These are phyloP conservation scores for Gopherus evgoodei DNA, from an alignment of 2,113 vertebrate species.

Conservation along the genomic window DNA sequence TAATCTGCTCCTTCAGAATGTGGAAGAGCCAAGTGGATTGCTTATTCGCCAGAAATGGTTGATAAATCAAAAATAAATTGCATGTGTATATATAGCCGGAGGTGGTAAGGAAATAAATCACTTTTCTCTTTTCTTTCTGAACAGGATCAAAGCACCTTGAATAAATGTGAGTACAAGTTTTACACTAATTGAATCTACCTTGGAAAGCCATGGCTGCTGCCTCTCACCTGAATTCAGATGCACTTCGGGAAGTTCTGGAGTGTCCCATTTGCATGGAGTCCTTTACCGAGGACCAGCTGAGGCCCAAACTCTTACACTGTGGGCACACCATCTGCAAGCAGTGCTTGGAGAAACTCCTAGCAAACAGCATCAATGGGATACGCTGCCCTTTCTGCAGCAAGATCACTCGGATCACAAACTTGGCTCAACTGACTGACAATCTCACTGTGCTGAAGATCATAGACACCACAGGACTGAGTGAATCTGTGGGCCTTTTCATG, in stretches of 20 bases:
- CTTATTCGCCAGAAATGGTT: constrained; percentile 18
- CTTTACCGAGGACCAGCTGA: constrained; percentile 91
- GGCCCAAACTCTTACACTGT: constrained; percentile 95
- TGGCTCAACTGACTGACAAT: constrained; percentile 94
- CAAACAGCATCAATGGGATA: constrained; percentile 94
- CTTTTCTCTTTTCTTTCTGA: constrained; percentile 37
- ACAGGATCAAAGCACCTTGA: constrained; percentile 60
- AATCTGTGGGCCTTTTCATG: constrained; percentile 88
- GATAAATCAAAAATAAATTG: constrained; percentile 60
- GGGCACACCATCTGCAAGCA: constrained; percentile 95
- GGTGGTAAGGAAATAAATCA: constrained; percentile 52
- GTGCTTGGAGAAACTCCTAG: constrained; percentile 95
- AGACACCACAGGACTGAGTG: constrained; percentile 87
- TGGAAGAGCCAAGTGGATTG: constrained; percentile 19
- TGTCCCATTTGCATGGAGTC: constrained; percentile 98
- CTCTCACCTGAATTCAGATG: constrained; percentile 89
- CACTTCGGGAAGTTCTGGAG: constrained; percentile 94
- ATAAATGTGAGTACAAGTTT: constrained; percentile 34
- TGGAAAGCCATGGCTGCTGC: constrained; percentile 83
- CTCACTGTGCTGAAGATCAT: constrained; percentile 96
- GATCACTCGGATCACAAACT: constrained; percentile 91
- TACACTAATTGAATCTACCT: background rate
- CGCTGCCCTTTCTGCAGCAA: constrained; percentile 98
- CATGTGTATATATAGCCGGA: constrained; percentile 34
- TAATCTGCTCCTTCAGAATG: constrained; percentile 30